phyloP scores from a whole-genome alignment of 1,140 invertebrate species.

The Samia ricini region DNA sequence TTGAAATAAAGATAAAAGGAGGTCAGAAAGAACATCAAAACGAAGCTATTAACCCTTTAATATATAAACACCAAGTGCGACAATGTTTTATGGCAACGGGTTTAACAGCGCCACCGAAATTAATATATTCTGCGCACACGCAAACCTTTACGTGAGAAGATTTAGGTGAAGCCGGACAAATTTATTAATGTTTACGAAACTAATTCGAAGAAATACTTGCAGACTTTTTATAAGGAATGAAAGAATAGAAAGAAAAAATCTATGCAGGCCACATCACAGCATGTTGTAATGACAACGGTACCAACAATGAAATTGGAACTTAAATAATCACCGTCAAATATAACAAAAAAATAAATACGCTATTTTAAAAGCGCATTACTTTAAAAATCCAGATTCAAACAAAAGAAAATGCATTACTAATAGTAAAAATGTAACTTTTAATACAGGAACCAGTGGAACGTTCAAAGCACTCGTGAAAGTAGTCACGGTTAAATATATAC shows the following conservation, averaged over 20 bases:
- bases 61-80: constrained; percentile 9
- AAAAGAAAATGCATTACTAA: no score
- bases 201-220: neutral
- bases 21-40: constrained; percentile 16
- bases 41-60: constrained; percentile 31
- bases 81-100: constrained; percentile 16
- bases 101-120: constrained; percentile 1
- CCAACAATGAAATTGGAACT: no score
- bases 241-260: no score
- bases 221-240: neutral
- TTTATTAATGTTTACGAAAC: neutral
- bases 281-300: neutral
- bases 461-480: no score
- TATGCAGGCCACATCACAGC: neutral
- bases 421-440: no score
- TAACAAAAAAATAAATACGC: no score
- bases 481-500: no score
- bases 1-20: constrained; percentile 6
- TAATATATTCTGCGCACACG: constrained; percentile 11
- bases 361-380: no score
- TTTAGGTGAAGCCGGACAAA: constrained; percentile 2
- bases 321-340: no score
- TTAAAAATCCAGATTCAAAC: no score
- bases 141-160: constrained; percentile 2
- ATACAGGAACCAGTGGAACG: no score